Evolutionary conservation across 2,113 vertebrate species (phyloP), one percentile per base, ranked within the genome.

Genomic region (Sorex fumeus): DNA sequence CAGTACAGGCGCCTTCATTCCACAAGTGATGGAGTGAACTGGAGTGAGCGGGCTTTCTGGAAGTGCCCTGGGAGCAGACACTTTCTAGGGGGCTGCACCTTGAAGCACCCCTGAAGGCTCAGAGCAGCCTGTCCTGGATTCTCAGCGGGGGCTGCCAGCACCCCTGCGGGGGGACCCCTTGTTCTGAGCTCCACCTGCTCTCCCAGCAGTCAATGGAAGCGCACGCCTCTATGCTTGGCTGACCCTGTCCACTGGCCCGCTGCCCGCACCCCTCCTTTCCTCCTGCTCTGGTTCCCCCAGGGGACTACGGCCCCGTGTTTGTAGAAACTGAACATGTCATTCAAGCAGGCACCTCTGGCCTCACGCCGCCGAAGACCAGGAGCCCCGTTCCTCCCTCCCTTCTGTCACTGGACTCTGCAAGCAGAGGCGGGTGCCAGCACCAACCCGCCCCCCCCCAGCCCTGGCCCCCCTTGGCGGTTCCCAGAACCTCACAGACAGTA

Each of bases 241-340:
- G 76, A 53, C 34, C 79, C 71, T 40, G 72, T 57, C 81, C 34
- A 12, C 74, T 23, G 57, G 57, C 57, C 57, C 2, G 57, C 57
- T 60, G 4, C 50, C 18, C 0, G 15, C 43, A 45, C 89, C 53
- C 72, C 67, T 70, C 75, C 83, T 86, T 84, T 30, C 13, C 69
- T 82, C 40, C 57, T 13, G 40, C 76, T 92, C 77, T 0, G 34
- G 32, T 25, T 92, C 45, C 88, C 87, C 66, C 45, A 43, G 86
- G 95, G 91, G 84, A 86, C 67, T n/a, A 47, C 36, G 21, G 81
- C 69, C 57, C 57, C 30, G 18, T 92, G 92, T 96, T 96, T 95
- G 88, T 95, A 92, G 89, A 96, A 96, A 94, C 88, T 71, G 93
- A 93, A 94, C 90, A 92, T 95, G 95, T 95, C 96, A 96, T 88